Evolutionary conservation across 2,888 invertebrate species (phyloP).

Genomic region (Rhagonycha fulva): DNA sequence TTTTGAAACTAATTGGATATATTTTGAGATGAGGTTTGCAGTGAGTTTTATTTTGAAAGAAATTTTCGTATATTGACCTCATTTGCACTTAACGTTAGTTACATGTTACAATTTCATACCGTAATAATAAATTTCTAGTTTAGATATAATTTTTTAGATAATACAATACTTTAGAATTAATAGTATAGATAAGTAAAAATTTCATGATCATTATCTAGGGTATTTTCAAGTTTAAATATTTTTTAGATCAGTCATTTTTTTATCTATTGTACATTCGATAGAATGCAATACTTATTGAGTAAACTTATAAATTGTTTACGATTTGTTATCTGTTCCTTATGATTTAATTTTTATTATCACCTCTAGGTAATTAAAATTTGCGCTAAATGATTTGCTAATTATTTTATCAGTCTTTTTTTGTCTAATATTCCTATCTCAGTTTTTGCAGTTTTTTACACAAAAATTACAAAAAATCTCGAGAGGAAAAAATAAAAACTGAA

Average conservation of each 20-base stretch:
- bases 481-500: too few species aligned
- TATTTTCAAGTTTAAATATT: neutral
- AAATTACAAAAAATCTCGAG: too few species aligned
- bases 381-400: neutral
- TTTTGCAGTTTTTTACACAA: too few species aligned
- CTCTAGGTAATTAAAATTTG: neutral
- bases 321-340: neutral
- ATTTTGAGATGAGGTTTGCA: neutral
- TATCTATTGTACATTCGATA: neutral
- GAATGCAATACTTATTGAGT: neutral
- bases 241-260: neutral
- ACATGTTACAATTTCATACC: too few species aligned
- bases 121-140: too few species aligned
- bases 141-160: neutral
- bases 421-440: too few species aligned
- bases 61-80: too few species aligned
- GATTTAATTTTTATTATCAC: neutral
- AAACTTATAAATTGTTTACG: neutral
- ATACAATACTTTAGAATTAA: too few species aligned
- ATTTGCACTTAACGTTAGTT: too few species aligned
- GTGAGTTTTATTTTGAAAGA: neutral
- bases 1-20: too few species aligned
- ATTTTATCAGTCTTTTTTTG: neutral
- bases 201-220: neutral
- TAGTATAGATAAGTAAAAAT: neutral